phyloP scores from a whole-genome alignment of 2,113 vertebrate species.

The Balaeniceps rex region DNA sequence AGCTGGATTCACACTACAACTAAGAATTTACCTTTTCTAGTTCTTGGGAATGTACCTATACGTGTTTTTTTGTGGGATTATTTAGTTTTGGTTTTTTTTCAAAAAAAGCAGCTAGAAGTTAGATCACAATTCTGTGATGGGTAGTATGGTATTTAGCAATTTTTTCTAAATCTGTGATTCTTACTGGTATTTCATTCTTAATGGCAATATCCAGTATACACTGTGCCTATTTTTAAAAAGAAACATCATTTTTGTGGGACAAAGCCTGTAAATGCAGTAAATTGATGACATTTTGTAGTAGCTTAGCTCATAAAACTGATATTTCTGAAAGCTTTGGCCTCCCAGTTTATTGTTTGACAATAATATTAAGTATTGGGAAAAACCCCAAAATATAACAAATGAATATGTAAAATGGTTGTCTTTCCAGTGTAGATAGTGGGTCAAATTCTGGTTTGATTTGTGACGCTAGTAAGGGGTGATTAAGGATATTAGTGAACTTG shows the following conservation, averaged over 20 bases:
- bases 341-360: not conserved
- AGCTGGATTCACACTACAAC: not conserved
- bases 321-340: not conserved
- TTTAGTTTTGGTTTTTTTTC: not conserved
- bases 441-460: not conserved
- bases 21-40: not conserved
- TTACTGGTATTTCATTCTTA: not conserved
- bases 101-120: not conserved
- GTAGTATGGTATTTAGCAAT: not conserved
- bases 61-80: not conserved
- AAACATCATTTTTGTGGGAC: not conserved
- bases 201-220: not conserved
- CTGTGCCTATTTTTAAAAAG: not conserved
- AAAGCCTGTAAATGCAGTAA: not conserved
- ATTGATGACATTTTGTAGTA: not conserved
- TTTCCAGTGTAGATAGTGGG: not conserved
- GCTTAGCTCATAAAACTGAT: not conserved
- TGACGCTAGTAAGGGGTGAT: not conserved
- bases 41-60: not conserved
- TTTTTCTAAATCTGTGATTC: not conserved
- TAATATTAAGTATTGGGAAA: not conserved
- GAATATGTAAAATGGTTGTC: not conserved
- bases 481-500: not conserved
- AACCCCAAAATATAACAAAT: not conserved
- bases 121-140: not conserved